These are phyloP conservation scores for Isaurus tuberculatus DNA, from an alignment of 92 coral and sea anemone genomes.

Conservation along the genomic window DNA sequence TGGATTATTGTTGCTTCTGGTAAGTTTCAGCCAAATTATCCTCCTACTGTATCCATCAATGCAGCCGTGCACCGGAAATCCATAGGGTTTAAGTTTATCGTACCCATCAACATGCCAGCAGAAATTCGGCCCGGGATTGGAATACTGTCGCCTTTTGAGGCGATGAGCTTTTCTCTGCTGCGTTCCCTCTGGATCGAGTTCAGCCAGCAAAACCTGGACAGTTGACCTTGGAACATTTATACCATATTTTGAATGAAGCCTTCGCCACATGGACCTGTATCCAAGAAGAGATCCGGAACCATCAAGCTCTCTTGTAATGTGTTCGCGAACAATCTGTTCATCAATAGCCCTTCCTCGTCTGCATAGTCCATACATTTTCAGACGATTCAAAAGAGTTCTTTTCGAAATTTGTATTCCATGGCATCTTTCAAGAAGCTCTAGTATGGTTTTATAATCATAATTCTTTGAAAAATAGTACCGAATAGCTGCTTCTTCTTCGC, in stretches of 20 bases:
- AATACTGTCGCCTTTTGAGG: constrained; percentile 53
- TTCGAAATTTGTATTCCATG: constrained; percentile 55
- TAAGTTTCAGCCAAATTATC: constrained; percentile 51
- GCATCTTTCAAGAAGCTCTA: constrained; percentile 43
- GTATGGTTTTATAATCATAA: constrained; percentile 46
- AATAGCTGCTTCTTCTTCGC: no score
- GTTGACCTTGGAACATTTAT: constrained; percentile 53
- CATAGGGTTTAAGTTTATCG: constrained; percentile 57
- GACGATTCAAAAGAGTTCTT: constrained; percentile 44
- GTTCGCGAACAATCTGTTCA: constrained; percentile 51
- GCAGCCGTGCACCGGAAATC: constrained; percentile 51
- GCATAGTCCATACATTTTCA: constrained; percentile 35
- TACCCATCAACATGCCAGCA: constrained; percentile 61
- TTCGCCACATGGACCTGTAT: constrained; percentile 64
- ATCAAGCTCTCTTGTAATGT: constrained; percentile 50
- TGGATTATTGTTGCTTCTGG: constrained; percentile 50
- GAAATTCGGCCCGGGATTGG: constrained; percentile 58
- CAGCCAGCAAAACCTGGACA: constrained; percentile 34
- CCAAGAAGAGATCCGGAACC: constrained; percentile 59
- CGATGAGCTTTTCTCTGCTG: constrained; percentile 43
- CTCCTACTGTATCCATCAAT: constrained; percentile 50
- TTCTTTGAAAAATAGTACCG: no score
- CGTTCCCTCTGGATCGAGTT: constrained; percentile 60
- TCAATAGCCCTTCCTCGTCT: constrained; percentile 40
- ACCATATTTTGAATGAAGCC: constrained; percentile 55